Evolutionary conservation across 2,113 vertebrate genomes (phyloP), one percentile per base, ranked within the genome.

Genomic region (Hemiprocne comata): DNA sequence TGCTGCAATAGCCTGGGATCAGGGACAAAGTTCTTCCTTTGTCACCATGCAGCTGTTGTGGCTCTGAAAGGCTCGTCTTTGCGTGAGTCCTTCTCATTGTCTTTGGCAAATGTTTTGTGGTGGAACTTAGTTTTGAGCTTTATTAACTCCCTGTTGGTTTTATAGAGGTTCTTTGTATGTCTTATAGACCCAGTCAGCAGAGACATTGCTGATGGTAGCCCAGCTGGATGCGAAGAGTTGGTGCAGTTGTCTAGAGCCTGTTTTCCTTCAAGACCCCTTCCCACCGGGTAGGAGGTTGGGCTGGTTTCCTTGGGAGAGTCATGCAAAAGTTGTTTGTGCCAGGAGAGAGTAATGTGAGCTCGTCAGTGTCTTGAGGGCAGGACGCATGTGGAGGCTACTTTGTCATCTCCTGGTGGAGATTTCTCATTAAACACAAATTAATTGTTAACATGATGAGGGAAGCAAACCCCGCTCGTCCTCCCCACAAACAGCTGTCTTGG

Each of bases 61-160:
- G 36, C 65, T 89, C 44, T 90, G 83, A 86, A 93, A 84, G 38
- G 24, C 57, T 90, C 20, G 42, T 87, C 73, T 90, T 95, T 89
- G 78, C 8, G 0, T 54, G 85, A 86, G 84, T 92, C 76, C 36
- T 95, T 90, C 74, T 85, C 54, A 58, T 89, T 96, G 88, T 93
- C 70, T 95, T 94, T 84, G 66, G 86, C 92, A 85, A 64, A 87
- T 75, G 36, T 69, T 96, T 89, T 91, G 80, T 90, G 83, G 70
- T 78, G 17, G 48, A 61, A 92, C 53, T 69, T 85, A 44, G 57
- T 93, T 90, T 78, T 60, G 65, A 87, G 76, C 86, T 87, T 78
- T 74, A 83, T 90, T 94, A 92, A 86, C 58, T 78, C 65, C 70
- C 90, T 73, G 36, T 69, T 90, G 77, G 40, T 80, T 97, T 97